Base-by-base conservation (phyloP, 1,140 invertebrate species). In the Acromyrmex heyeri region DNA sequence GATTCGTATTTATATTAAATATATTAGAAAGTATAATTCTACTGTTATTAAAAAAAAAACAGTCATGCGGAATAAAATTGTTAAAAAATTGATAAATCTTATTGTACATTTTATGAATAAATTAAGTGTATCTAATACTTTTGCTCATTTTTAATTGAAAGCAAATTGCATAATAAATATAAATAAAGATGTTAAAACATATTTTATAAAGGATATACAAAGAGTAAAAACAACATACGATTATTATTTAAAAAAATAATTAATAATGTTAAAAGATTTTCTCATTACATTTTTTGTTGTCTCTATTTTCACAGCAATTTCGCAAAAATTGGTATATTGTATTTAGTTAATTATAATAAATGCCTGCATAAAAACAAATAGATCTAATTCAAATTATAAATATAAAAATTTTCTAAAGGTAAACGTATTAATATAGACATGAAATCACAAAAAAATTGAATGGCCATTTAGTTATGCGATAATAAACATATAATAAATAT, bases 181-280 rank as follows among this genome's bases (percentile, higher is more conserved):
- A 44, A 30, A 18, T 24, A 16, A 75, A 57, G 27, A 75, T 16
- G 4, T 34, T 34, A 75, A 75, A 34, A 18, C 5, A 30, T 14
- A n/a, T 4, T 61, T 48, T 16, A 24, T 27, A n/a, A 16, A 48
- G n/a, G 34, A 48, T 3, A 24, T 21, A 10, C 5, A 21, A 48
- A 38, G 1, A 38, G 34, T 4, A 21, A 24, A 30, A 61, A 65
- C 14, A 65, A 76, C 21, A 65, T 57, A 53, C 8, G 50, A 69
- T 38, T 59, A 55, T 24, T 38, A 27, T 61, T 69, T 76, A 50
- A 53, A 10, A 89, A 78, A 53, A 53, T 85, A 90, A 53, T 90
- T 87, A 78, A 89, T 69, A 65, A 77, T 77, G 57, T 79, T 78
- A 53, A 65, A 88, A 81, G 24, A 69, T 62, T 62, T 62, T 38